Base-by-base conservation (phyloP, 2,888 invertebrate species). In the Taphrorychus bicolor region DNA sequence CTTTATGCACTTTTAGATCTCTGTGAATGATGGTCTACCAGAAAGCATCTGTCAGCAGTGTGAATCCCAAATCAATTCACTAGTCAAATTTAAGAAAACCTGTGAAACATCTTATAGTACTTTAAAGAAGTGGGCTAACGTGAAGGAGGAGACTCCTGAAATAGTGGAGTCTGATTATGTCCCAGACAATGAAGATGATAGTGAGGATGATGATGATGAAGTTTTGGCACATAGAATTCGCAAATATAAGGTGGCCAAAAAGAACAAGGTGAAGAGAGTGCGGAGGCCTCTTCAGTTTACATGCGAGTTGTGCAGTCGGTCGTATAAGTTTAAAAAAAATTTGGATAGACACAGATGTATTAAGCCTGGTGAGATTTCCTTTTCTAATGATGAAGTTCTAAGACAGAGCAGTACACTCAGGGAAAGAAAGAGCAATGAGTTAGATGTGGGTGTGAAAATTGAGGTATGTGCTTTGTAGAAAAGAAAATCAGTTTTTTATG, bases 31-130 rank as follows among this genome's bases (percentile, higher is more conserved):
- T 73, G 79, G 78, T 9, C 71, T 80, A 66, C 80, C 81, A 18
- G 73, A 76, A 58, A 77, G 76, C 67, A 73, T 81, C 14, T 81
- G 81, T 69, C 42, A 69, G n/a, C 73, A 73, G 53, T 81, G 81
- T 70, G 70, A 72, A 17, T 60, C 75, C 32, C 75, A 76, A 66
- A 71, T 79, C 32, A 73, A 73, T 48, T 69, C 73, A n/a, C 72
- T 76, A 0, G 74, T 76, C 70, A 71, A 72, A 59, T 81, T 81
- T 59, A 76, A 73, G 65, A 74, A 75, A 62, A 69, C 77, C 22
- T 79, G 79, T 68, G 76, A 78, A 72, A 74, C 74, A n/a, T 79
- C 80, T 1, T 77, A 80, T 70, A n/a, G 17, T 7, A 72, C 72
- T 16, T 73, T 79, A 66, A 60, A 74, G 51, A 54, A 72, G 11